Evolutionary conservation across 2,113 vertebrate genomes (phyloP).

Genomic region (Microtus pennsylvanicus): DNA sequence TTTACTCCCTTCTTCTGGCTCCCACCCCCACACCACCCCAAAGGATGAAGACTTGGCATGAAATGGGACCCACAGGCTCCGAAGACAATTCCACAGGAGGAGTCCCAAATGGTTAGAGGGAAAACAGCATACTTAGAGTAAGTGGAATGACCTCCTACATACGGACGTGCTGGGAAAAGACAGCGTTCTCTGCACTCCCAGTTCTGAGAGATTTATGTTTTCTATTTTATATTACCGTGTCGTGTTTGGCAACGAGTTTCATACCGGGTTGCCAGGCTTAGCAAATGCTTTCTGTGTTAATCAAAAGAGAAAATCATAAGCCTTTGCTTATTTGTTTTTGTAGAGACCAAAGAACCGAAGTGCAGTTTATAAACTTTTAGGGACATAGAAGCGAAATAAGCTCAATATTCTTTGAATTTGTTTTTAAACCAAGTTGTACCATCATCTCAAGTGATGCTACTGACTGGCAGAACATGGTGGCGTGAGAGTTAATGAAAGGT

Average conservation of each 20-base stretch:
- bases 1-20: constrained; percentile 51
- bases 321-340: background rate
- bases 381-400: background rate
- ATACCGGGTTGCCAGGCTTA: background rate
- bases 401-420: background rate
- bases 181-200: background rate
- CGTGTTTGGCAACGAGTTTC: background rate
- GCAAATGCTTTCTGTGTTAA: constrained; percentile 22
- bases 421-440: background rate
- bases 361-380: background rate
- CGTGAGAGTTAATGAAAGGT: background rate
- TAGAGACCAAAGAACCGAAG: background rate
- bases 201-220: constrained; percentile 19
- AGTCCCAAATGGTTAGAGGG: constrained; percentile 71
- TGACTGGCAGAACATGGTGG: background rate
- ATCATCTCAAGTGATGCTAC: background rate
- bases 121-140: constrained; percentile 59
- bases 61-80: background rate
- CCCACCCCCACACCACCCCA: constrained; percentile 53
- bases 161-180: constrained; percentile 47
- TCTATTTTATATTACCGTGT: background rate
- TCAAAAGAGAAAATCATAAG: constrained; percentile 24
- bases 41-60: constrained; percentile 64
- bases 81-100: constrained; percentile 57
- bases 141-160: constrained; percentile 59